Percentiles rank a stretch among this genome's conserved stretches.
Conservation (phyloP, 2,113 vertebrate species). For the Oophaga pumilio region DNA sequence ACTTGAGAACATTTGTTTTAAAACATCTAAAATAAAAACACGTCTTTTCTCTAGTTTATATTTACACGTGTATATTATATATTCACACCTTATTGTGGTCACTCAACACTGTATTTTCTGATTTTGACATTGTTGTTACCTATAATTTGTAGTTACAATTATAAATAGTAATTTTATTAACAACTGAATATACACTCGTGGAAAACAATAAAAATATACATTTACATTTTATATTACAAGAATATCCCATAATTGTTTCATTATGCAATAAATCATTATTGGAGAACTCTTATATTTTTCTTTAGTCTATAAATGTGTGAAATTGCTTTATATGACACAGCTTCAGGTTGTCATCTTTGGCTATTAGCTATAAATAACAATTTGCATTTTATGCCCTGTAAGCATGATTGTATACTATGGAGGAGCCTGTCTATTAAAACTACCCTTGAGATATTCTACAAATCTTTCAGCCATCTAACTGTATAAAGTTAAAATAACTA, state of each 20-base stretch:
- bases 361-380: slow-evolving; percentile 23
- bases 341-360: slow-evolving; percentile 11
- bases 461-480: slow-evolving; percentile 25
- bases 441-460: slow-evolving; percentile 10
- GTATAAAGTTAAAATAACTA: slow-evolving; percentile 18
- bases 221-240: neutral
- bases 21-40: too few relatives aligned
- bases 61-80: too few relatives aligned
- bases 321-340: slow-evolving; percentile 13
- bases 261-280: slow-evolving; percentile 3
- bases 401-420: slow-evolving; percentile 4
- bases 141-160: too few relatives aligned
- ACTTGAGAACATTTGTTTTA: too few relatives aligned
- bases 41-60: too few relatives aligned
- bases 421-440: slow-evolving; percentile 4
- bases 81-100: too few relatives aligned
- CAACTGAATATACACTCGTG: too few relatives aligned
- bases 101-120: too few relatives aligned
- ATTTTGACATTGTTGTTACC: too few relatives aligned
- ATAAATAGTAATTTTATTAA: too few relatives aligned
- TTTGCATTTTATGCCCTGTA: slow-evolving; percentile 25
- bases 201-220: neutral
- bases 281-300: neutral
- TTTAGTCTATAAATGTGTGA: neutral
- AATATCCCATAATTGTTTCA: neutral